These are phyloP conservation scores for Sardina pilchardus DNA, from an alignment of 2,113 vertebrate genomes.

Conservation along the genomic window DNA sequence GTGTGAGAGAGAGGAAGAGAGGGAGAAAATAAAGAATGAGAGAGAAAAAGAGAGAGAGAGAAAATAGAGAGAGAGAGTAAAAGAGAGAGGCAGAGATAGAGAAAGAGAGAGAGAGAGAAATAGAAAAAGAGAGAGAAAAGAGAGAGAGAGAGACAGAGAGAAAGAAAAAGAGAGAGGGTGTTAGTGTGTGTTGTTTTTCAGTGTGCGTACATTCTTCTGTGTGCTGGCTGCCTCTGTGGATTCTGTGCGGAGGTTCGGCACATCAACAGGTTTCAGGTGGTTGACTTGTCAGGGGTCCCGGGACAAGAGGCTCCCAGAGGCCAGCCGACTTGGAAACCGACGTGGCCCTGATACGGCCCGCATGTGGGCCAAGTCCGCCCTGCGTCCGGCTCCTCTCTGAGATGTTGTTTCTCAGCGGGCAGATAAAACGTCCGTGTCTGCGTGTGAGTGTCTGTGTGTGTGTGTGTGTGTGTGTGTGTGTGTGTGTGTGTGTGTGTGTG, in stretches of 20 bases:
- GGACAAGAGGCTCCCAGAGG: neutral
- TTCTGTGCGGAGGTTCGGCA: neutral
- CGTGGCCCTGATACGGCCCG: neutral
- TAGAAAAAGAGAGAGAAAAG: too few species aligned
- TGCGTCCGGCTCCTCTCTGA: neutral
- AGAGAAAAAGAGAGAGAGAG: too few species aligned
- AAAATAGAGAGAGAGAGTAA: too few species aligned
- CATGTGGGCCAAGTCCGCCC: neutral
- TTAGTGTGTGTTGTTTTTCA: neutral
- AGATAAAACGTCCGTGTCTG: conserved; percentile 48
- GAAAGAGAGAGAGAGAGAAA: neutral
- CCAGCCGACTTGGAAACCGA: neutral
- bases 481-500: conserved; percentile 37
- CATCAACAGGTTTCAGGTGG: conserved; percentile 8
- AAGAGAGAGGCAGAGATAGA: neutral
- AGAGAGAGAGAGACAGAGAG: too few species aligned
- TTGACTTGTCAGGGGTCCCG: neutral
- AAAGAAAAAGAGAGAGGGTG: neutral
- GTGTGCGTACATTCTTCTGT: neutral
- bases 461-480: conserved; percentile 50
- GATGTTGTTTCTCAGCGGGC: conserved; percentile 27
- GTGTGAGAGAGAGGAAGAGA: neutral
- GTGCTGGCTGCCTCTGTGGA: neutral
- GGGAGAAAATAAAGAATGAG: too few species aligned
- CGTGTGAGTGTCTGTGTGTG: neutral